A percentile compares a stretch with the other conserved stretches of the same genome.
Evolutionary conservation across 2,797 vertebrate genomes (phyloP).

Genomic region (Pipistrellus nathusii): DNA sequence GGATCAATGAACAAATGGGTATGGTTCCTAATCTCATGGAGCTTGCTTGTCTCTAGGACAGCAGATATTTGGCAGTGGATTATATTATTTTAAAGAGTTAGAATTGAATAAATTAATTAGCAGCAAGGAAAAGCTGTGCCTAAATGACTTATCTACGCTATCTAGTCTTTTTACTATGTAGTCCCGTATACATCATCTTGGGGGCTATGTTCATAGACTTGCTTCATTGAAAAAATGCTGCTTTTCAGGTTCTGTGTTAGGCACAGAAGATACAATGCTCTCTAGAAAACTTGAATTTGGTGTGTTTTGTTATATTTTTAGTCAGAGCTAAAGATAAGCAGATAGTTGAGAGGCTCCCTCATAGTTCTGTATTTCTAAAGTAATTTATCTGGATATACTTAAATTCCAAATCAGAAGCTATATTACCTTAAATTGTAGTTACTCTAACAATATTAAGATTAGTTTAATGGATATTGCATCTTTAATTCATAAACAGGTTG

Average conservation of each 20-base stretch:
- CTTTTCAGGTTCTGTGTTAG: conserved; percentile 55
- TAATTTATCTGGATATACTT: conserved; percentile 57
- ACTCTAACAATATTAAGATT: conserved; percentile 27
- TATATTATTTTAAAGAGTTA: conserved; percentile 52
- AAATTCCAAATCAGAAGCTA: conserved; percentile 57
- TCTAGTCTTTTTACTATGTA: neutral
- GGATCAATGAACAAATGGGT: conserved; percentile 36
- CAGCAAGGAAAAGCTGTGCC: conserved; percentile 23
- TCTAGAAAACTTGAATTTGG: conserved; percentile 48
- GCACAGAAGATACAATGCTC: conserved; percentile 30
- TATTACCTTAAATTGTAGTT: conserved; percentile 37
- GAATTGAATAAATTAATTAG: conserved; percentile 62
- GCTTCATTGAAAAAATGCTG: conserved; percentile 27
- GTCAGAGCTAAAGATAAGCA: conserved; percentile 61
- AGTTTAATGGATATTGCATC: conserved; percentile 67
- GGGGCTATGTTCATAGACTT: conserved; percentile 8
- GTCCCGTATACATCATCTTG: conserved; percentile 32
- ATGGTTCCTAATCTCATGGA: neutral
- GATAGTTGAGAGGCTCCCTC: neutral
- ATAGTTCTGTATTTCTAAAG: conserved; percentile 4
- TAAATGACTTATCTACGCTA: neutral
- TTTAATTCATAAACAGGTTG: conserved; percentile 91
- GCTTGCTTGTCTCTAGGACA: conserved; percentile 35
- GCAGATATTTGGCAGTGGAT: conserved; percentile 29
- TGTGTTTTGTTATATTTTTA: conserved; percentile 26